A percentile compares a stretch with the other conserved stretches of the same genome.
Evolutionary conservation across 2,113 vertebrate species (phyloP).

Genomic region (Oreochromis tanganicae): DNA sequence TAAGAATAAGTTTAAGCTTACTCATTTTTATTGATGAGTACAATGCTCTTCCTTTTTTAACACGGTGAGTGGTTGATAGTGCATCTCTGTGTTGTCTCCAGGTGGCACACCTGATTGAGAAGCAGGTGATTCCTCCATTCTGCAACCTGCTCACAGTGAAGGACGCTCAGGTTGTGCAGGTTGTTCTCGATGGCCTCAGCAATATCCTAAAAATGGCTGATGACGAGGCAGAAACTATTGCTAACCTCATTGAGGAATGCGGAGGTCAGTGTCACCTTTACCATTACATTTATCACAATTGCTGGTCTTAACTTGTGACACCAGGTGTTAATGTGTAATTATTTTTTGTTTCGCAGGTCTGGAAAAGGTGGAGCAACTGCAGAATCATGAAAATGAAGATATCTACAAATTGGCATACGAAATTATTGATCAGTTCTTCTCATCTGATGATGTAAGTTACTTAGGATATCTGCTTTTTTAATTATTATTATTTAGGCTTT

Average conservation of each 20-base stretch:
- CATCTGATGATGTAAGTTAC: conserved; percentile 94
- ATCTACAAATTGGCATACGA: conserved; percentile 99
- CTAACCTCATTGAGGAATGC: conserved; percentile 98
- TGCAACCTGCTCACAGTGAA: conserved; percentile 98
- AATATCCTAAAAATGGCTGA: conserved; percentile 99
- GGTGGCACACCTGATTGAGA: conserved; percentile 97
- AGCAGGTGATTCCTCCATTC: conserved; percentile 97
- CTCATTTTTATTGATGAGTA: background rate
- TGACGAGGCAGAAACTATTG: conserved; percentile 95
- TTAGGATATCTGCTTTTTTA: background rate
- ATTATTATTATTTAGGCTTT: background rate
- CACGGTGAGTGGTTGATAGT: background rate
- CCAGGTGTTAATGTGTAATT: background rate
- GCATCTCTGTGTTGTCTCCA: conserved; percentile 27
- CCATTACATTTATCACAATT: background rate
- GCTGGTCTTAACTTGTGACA: background rate
- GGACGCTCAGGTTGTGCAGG: conserved; percentile 97
- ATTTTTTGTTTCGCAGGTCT: conserved; percentile 74
- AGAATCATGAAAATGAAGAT: conserved; percentile 99
- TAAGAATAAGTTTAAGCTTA: background rate
- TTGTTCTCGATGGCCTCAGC: conserved; percentile 96
- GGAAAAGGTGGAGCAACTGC: conserved; percentile 98
- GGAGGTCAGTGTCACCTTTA: conserved; percentile 74
- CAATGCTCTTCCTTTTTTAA: background rate
- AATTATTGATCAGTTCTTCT: conserved; percentile 99